phyloP scores from a whole-genome alignment of 2,888 invertebrate genomes.

The Coelogynopora nodosa region DNA sequence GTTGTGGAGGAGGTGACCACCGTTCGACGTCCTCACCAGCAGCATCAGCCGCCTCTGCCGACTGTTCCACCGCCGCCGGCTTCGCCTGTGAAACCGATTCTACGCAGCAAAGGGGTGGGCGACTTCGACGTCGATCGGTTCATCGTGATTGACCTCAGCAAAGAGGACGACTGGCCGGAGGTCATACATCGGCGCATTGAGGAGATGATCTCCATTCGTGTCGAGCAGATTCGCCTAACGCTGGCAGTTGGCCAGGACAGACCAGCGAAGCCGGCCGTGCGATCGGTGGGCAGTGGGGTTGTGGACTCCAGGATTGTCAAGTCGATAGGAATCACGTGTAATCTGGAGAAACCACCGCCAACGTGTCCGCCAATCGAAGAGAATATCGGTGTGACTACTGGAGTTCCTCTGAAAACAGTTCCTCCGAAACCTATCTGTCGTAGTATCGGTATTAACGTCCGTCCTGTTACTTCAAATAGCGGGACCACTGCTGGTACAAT shows the following conservation, averaged over 20 bases:
- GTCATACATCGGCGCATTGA: background rate
- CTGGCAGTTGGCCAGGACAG: too few species aligned
- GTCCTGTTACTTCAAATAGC: background rate
- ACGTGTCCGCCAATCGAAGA: background rate
- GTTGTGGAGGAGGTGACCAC: slow-evolving; percentile 1
- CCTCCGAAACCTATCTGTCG: background rate
- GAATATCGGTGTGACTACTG: background rate
- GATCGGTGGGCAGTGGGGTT: background rate
- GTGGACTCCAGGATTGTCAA: background rate
- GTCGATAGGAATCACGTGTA: background rate
- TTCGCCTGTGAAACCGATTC: background rate
- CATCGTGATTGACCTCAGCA: background rate
- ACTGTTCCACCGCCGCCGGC: background rate
- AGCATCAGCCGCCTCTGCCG: background rate
- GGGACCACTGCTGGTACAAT: background rate
- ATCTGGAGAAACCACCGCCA: background rate
- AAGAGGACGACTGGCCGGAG: background rate
- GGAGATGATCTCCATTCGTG: background rate
- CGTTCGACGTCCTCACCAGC: background rate
- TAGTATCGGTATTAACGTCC: background rate
- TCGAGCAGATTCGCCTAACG: background rate
- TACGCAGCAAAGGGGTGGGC: background rate
- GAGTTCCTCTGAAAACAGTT: background rate
- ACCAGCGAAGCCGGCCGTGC: too few species aligned
- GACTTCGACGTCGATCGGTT: slow-evolving; percentile 2